Evolutionary conservation across 1,140 invertebrate species (phyloP).

Genomic region (Papilio dardanus): DNA sequence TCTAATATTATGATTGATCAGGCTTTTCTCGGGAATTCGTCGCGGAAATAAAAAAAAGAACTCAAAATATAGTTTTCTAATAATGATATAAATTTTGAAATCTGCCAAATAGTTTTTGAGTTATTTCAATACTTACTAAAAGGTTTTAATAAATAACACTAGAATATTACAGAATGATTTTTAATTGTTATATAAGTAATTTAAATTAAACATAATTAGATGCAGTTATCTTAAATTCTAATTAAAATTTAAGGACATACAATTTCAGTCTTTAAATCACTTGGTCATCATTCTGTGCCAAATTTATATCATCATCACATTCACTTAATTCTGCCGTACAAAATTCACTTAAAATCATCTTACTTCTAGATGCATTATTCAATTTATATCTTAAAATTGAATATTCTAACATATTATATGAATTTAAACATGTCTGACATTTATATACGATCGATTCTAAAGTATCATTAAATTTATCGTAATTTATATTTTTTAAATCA

Average conservation of each 20-base stretch:
- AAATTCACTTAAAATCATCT: slow-evolving; percentile 65
- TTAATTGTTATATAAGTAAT: too few species aligned
- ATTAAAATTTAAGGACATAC: slow-evolving; percentile 41
- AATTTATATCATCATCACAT: slow-evolving; percentile 41
- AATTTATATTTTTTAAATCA: slow-evolving; percentile 50
- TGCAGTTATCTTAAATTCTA: too few species aligned
- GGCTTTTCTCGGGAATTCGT: too few species aligned
- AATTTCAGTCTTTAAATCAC: slow-evolving; percentile 46
- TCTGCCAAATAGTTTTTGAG: too few species aligned
- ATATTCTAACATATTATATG: slow-evolving; percentile 61
- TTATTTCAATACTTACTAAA: too few species aligned
- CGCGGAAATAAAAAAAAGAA: too few species aligned
- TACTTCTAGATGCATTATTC: slow-evolving; percentile 45
- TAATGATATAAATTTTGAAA: too few species aligned
- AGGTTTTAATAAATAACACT: too few species aligned
- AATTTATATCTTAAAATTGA: slow-evolving; percentile 61
- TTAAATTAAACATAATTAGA: too few species aligned
- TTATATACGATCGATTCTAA: slow-evolving; percentile 57
- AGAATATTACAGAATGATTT: too few species aligned
- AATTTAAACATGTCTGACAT: slow-evolving; percentile 55
- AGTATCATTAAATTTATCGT: slow-evolving; percentile 53
- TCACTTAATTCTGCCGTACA: slow-evolving; percentile 70
- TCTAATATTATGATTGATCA: too few species aligned
- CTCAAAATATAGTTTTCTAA: too few species aligned
- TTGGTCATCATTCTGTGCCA: slow-evolving; percentile 41